Base-by-base conservation (phyloP, 37 sponge, comb jelly and placozoan genomes). In the Beroe forskalii region DNA sequence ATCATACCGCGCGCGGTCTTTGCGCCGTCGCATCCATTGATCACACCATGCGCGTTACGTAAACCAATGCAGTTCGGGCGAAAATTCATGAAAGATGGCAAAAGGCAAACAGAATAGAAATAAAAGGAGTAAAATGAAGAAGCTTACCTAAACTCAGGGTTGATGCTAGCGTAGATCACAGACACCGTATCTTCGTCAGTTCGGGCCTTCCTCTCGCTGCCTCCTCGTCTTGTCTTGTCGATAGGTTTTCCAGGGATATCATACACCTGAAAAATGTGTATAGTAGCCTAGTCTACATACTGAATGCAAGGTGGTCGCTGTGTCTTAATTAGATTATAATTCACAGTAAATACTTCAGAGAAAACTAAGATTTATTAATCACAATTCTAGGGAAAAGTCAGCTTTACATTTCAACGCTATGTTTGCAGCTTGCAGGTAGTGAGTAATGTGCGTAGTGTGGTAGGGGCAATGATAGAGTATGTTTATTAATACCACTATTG, bases 151-250 rank as follows among this genome's bases (percentile, higher is more conserved):
- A 44, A 25, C 28, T 80, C 86, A 4, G 86, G 86, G 22, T 80
- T 80, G 4, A 80, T 80, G 55, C 38, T 33, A 48, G 86, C 86
- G 31, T 80, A 80, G 12, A 80, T 80, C 12, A 80, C 86, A 6
- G 86, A 80, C 19, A 80, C 86, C 25, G 86, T 42, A 44, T 80
- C 86, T 25, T 80, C 86, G 44, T 41, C 35, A 3, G 40, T 48
- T 25, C 40, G 40, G 4, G 86, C 55, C 40, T 42, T 80, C 55
- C 86, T 41, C 48, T 41, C 86, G 28, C 86, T 80, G 30, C 86
- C 86, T 41, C 38, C 37, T n/a, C 66, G 25, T 35, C 39, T 69
- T 1, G 24, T 9, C 28, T 80, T 80, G 25, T 80, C 86, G 1
- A 80, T 80, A 6, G 86, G 86, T 37, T 80, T 80, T 19, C 44